Base-by-base conservation (phyloP, 2,113 vertebrate species). In the Stigmatopora argus region DNA sequence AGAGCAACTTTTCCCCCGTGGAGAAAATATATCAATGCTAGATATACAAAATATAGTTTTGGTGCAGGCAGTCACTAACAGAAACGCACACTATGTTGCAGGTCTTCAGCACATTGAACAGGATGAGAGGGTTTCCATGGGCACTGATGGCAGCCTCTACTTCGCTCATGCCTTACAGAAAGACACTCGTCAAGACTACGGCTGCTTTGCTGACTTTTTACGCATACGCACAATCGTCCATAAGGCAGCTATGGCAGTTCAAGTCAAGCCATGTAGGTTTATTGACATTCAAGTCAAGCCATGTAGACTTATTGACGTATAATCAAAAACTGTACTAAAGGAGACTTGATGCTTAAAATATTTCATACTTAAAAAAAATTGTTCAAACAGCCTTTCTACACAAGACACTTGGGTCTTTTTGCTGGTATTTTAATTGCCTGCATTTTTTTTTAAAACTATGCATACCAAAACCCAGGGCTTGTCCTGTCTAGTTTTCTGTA, bases 91-190 rank as follows among this genome's bases (percentile, higher is more conserved):
- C 47, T 85, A 8, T 73, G 78, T 74, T 34, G 21, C 87, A 98
- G 96, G 86, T 81, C 83, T 98, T 51, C 83, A 93, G 70, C 95
- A 95, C 80, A 96, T 98, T 60, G 78, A 90, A 0, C 94, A 96
- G 72, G 91, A 95, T 67, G 89, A 94, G 59, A 89, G 96, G 64
- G 95, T 98, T 56, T 94, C 94, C 78, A 93, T 95, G 93, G 95
- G 95, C 79, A 90, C 87, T 35, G 82, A 94, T 65, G 96, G 96
- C 55, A 94, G 95, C 74, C 92, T 98, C 52, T 97, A 94, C 89
- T 95, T 98, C 18, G 92, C 96, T 35, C 92, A 98, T 0, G 93
- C 94, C 73, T 86, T 94, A 64, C 88, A 86, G 55, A 91, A 87
- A 1, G 96, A 98, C 90, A 97, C 90, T 64, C 89, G 92, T 0